Conservation (phyloP, 2,797 vertebrate genomes). For the Girardinus metallicus region DNA sequence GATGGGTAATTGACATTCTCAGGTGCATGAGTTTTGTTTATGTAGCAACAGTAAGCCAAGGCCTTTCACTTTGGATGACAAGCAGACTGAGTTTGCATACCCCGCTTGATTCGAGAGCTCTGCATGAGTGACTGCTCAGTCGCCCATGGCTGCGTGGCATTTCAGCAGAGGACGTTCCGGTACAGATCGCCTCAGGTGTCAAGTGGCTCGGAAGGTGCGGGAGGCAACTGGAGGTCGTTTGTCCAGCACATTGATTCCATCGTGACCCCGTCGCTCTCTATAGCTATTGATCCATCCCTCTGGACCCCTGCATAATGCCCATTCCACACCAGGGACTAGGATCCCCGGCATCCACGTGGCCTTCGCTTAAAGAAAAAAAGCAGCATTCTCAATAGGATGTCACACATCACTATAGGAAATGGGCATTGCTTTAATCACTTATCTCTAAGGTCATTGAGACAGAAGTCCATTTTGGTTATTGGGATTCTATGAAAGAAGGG, state of each 20-base stretch:
- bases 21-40: conserved; percentile 77
- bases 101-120: conserved; percentile 64
- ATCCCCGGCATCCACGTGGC: conserved; percentile 49
- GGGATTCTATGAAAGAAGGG: conserved; percentile 53
- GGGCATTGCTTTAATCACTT: conserved; percentile 45
- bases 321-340: conserved; percentile 57
- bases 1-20: conserved; percentile 79
- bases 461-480: conserved; percentile 74
- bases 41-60: conserved; percentile 69
- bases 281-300: conserved; percentile 73
- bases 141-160: conserved; percentile 75
- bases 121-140: conserved; percentile 78
- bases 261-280: conserved; percentile 69
- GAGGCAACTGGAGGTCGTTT: conserved; percentile 74
- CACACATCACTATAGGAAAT: conserved; percentile 67
- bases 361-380: conserved; percentile 55
- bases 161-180: conserved; percentile 77
- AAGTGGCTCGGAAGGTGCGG: conserved; percentile 64
- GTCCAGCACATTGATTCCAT: conserved; percentile 74
- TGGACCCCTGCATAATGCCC: conserved; percentile 68
- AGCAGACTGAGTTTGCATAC: conserved; percentile 69
- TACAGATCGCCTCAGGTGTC: conserved; percentile 78
- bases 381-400: conserved; percentile 68
- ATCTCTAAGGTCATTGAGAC: conserved; percentile 60
- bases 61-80: conserved; percentile 66